phyloP scores from a whole-genome alignment of 2,113 vertebrate genomes.

The Melanocharis versteri region DNA sequence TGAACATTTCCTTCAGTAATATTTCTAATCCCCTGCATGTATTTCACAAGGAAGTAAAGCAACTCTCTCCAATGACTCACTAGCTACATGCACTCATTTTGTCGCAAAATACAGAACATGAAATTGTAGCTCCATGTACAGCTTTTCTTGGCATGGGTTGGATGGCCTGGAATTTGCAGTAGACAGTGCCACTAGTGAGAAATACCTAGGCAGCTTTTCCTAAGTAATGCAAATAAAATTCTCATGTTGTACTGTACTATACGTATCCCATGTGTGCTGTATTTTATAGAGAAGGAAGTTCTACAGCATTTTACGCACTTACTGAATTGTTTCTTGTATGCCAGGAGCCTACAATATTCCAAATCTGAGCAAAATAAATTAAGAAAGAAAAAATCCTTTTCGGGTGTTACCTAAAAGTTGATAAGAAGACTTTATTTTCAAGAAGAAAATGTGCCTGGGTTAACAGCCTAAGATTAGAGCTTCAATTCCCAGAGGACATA shows the following conservation, averaged over 20 bases:
- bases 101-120: background rate
- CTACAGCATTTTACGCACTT: background rate
- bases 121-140: background rate
- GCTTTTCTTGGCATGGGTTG: background rate
- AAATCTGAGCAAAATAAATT: background rate
- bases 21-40: background rate
- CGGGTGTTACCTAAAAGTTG: background rate
- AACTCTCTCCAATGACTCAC: background rate
- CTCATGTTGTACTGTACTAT: background rate
- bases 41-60: background rate
- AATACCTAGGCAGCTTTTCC: background rate
- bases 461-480: background rate
- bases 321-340: background rate
- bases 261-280: fast-evolving
- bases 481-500: background rate
- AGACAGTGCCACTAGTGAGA: background rate
- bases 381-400: background rate
- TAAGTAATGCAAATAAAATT: background rate
- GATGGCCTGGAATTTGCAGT: background rate
- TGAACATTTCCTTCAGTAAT: background rate
- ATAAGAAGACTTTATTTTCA: background rate
- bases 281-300: background rate
- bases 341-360: background rate
- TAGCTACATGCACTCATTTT: background rate
- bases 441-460: background rate